Conservation (phyloP, 2,888 invertebrate species). For the Lasioglossum marginatum region DNA sequence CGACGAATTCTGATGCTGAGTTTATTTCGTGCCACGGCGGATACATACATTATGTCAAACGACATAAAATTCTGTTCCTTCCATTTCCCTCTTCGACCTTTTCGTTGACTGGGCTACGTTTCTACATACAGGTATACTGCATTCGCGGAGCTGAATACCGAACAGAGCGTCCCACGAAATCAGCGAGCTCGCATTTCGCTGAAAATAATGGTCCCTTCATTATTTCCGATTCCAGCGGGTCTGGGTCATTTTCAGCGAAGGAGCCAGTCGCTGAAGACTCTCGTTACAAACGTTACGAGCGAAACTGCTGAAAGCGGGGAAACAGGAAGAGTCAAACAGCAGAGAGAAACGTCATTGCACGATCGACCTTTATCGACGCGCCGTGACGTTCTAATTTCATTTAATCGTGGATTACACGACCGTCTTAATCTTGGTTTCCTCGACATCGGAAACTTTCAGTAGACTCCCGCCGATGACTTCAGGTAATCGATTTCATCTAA, state of each 20-base stretch:
- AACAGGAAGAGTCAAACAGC: slow-evolving; percentile 18
- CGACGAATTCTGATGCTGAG: not conserved
- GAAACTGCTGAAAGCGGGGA: slow-evolving; percentile 39
- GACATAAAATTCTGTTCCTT: too few species aligned
- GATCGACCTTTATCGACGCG: slow-evolving; percentile 25
- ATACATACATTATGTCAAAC: too few species aligned
- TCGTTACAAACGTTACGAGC: slow-evolving; percentile 29
- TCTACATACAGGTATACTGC: not conserved
- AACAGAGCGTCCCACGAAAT: slow-evolving; percentile 29
- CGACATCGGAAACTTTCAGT: slow-evolving; percentile 53
- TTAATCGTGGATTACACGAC: slow-evolving; percentile 48
- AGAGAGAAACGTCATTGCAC: not conserved
- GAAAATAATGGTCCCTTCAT: slow-evolving; percentile 40
- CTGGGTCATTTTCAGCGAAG: slow-evolving; percentile 25
- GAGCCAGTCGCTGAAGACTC: not conserved
- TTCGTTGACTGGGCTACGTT: too few species aligned
- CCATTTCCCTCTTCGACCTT: too few species aligned
- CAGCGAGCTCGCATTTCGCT: slow-evolving; percentile 24
- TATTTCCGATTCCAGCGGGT: slow-evolving; percentile 37
- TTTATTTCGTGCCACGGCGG: slow-evolving; percentile 15
- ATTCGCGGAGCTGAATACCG: slow-evolving; percentile 12
- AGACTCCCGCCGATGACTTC: not conserved
- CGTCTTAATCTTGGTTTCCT: slow-evolving; percentile 42
- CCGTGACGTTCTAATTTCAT: slow-evolving; percentile 52
- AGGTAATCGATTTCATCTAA: not conserved